Percentiles rank a stretch among this genome's conserved stretches.
phyloP scores from a whole-genome alignment of 1,140 invertebrate species.

The Drosophila pallidifrons region DNA sequence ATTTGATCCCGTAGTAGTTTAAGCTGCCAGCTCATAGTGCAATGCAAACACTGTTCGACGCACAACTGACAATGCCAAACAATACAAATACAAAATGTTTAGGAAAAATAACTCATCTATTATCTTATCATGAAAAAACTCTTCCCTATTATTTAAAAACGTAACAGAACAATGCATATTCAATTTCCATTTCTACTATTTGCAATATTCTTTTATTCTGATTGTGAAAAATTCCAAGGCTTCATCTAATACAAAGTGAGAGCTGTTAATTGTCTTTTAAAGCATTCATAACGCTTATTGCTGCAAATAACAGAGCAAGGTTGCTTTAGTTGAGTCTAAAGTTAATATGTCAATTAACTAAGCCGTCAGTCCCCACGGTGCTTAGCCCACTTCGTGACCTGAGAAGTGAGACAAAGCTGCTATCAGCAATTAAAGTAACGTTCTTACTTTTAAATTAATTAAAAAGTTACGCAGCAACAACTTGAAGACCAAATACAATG shows the following conservation, averaged over 20 bases:
- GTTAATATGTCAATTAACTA: slow-evolving; percentile 41
- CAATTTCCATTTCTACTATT: too few relatives aligned
- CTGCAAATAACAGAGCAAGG: background rate
- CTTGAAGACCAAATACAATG: slow-evolving; percentile 8
- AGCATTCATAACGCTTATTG: background rate
- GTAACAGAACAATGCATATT: too few relatives aligned
- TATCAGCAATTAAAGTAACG: slow-evolving; percentile 64
- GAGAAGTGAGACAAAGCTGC: slow-evolving; percentile 28
- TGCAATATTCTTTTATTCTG: too few relatives aligned
- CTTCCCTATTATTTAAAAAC: too few relatives aligned
- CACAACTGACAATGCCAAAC: too few relatives aligned
- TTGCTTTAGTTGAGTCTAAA: slow-evolving; percentile 24
- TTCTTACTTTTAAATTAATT: slow-evolving; percentile 66
- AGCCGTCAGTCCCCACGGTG: slow-evolving; percentile 27
- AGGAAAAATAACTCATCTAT: too few relatives aligned
- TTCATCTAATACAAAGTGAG: too few relatives aligned
- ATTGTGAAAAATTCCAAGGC: too few relatives aligned
- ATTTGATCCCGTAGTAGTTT: slow-evolving; percentile 8
- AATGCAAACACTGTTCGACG: slow-evolving; percentile 2
- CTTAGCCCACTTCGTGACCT: slow-evolving; percentile 39
- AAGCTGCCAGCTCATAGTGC: background rate
- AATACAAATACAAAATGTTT: too few relatives aligned
- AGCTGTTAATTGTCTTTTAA: background rate
- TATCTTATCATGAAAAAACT: too few relatives aligned
- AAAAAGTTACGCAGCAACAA: slow-evolving; percentile 24